Base-by-base conservation (phyloP, 2,113 vertebrate species). In the Oreochromis aureus region DNA sequence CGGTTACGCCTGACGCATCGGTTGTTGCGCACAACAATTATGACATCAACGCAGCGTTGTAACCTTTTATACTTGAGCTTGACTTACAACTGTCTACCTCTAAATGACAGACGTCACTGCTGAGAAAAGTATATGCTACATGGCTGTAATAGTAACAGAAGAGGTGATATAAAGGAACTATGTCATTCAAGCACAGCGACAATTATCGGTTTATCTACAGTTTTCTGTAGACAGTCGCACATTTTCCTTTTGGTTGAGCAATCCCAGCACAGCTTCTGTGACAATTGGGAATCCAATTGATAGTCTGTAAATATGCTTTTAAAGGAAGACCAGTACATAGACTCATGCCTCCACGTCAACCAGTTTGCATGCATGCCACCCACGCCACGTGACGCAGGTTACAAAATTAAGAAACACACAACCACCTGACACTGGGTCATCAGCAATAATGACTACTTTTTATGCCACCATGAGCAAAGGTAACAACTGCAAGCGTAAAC, bases 141-240 rank as follows among this genome's bases (percentile, higher is more conserved):
- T 6, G 11, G 10, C 46, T 53, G 27, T 78, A 53, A 53, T 78
- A 78, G 73, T 19, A 78, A 78, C 44, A 78, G 46, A 78, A 30
- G 46, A 78, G 46, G 27, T 78, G 48, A 32, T 6, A 53, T 51
- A 78, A 51, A 53, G 46, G 18, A 78, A 34, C 18, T 53, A 53
- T 12, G 6, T 34, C 48, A 78, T 78, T 1, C 27, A 78, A 32
- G 19, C 27, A 12, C 2, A 34, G 30, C 0, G 10, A 53, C 27
- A 32, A 78, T 32, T 30, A 78, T 78, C 0, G 10, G 27, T 0
- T 78, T 0, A 32, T 53, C 16, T 19, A 78, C 10, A 51, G 0
- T 78, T 53, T 78, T 78, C 44, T 78, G 46, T 32, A 78, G 46
- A 53, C 48, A 78, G 27, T 78, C 2, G 44, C 71, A 51, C 27